phyloP scores from a whole-genome alignment of 2,888 invertebrate genomes.

The Andrena dorsata region DNA sequence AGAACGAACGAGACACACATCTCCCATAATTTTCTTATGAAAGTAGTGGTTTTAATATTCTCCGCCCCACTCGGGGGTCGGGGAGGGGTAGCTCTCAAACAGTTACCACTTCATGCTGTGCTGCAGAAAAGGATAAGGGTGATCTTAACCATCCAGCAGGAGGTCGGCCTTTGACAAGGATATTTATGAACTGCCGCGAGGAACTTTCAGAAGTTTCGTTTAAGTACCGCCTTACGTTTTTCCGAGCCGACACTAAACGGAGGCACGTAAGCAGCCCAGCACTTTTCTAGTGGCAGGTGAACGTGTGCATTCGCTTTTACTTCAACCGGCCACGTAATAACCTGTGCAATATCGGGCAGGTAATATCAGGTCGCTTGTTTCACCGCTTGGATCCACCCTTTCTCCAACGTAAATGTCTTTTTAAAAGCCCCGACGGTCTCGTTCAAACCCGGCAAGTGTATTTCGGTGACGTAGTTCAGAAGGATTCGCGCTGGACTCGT shows the following conservation, averaged over 20 bases:
- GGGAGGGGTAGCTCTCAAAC: background rate
- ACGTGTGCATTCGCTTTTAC: constrained; percentile 39
- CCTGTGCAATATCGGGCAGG: constrained; percentile 49
- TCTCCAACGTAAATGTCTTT: constrained; percentile 13
- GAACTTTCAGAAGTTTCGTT: constrained; percentile 63
- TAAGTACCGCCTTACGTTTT: constrained; percentile 53
- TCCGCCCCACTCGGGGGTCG: background rate
- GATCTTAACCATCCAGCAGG: constrained; percentile 16
- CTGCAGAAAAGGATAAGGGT: constrained; percentile 13
- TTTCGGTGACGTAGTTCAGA: background rate
- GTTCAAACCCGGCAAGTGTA: background rate
- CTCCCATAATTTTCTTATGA: background rate
- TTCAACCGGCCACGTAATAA: constrained; percentile 51
- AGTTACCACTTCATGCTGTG: constrained; percentile 1
- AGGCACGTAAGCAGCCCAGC: constrained; percentile 7
- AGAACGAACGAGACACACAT: no score
- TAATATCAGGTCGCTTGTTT: constrained; percentile 47
- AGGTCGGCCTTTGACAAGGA: constrained; percentile 40
- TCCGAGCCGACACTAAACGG: background rate
- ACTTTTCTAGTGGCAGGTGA: constrained; percentile 11
- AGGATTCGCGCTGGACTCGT: background rate
- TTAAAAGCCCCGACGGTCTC: constrained; percentile 28
- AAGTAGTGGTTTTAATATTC: constrained; percentile 4
- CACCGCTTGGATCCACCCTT: constrained; percentile 10
- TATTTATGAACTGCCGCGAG: constrained; percentile 66